Percentiles rank a stretch among this genome's conserved stretches.
phyloP scores from a whole-genome alignment of 1,140 invertebrate species.

The Aradophagus sp. region DNA sequence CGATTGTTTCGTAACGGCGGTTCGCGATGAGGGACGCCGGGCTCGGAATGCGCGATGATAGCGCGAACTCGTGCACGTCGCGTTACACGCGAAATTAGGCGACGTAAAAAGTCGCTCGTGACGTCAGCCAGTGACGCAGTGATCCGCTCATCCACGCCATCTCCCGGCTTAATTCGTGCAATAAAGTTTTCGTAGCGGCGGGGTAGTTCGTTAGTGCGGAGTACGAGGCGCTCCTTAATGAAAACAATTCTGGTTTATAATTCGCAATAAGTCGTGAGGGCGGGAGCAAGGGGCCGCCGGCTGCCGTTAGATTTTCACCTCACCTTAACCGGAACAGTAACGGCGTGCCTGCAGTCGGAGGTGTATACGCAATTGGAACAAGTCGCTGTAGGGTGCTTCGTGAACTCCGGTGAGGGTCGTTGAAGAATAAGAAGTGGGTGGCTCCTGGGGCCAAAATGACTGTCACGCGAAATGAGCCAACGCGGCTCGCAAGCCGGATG shows the following conservation, averaged over 20 bases:
- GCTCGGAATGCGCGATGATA: too few species aligned
- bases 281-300: constrained; percentile 43
- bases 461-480: constrained; percentile 69
- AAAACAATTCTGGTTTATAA: constrained; percentile 57
- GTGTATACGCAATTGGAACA: constrained; percentile 59
- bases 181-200: constrained; percentile 36
- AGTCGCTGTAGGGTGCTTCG: constrained; percentile 58
- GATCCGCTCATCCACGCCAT: constrained; percentile 2
- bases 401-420: constrained; percentile 49
- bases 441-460: constrained; percentile 56
- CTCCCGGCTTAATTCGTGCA: constrained; percentile 43
- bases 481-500: constrained; percentile 27
- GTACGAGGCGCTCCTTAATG: constrained; percentile 57
- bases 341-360: constrained; percentile 56
- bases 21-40: too few species aligned
- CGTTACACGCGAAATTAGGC: too few species aligned
- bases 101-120: not conserved
- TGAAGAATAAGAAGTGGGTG: constrained; percentile 52
- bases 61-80: too few species aligned
- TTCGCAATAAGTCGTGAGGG: constrained; percentile 51
- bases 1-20: too few species aligned
- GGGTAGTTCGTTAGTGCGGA: constrained; percentile 44
- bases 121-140: not conserved
- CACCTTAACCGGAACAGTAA: constrained; percentile 54
- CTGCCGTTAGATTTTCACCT: constrained; percentile 63